Evolutionary conservation across 2,113 vertebrate genomes (phyloP).

Genomic region (Climacteris rufus): DNA sequence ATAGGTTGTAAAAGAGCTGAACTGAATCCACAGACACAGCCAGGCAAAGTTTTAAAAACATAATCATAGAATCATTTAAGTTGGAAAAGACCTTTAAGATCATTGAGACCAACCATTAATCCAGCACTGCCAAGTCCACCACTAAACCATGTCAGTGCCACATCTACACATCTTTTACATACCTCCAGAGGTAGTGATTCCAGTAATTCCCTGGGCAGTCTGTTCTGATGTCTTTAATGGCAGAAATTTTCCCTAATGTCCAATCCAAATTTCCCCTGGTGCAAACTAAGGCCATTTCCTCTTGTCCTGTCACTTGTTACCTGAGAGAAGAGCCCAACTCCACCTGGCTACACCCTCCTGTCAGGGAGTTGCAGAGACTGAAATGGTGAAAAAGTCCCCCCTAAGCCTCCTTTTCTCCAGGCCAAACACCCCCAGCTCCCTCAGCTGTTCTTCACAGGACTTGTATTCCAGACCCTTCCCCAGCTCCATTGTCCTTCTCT

Average conservation of each 20-base stretch:
- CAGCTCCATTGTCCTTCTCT: neutral
- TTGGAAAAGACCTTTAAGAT: neutral
- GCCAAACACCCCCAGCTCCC: neutral
- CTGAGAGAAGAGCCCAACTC: fast-evolving
- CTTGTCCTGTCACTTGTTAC: neutral
- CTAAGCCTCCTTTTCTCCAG: neutral
- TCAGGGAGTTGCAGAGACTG: neutral
- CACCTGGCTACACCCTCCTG: neutral
- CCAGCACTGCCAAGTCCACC: neutral
- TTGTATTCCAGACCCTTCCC: neutral
- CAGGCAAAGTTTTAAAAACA: neutral
- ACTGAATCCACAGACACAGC: neutral
- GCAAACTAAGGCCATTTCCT: neutral
- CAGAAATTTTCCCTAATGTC: neutral
- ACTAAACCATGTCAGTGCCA: neutral
- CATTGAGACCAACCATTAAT: neutral
- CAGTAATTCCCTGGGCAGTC: neutral
- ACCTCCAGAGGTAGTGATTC: neutral
- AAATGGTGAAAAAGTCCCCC: fast-evolving
- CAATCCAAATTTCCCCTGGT: neutral
- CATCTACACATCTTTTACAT: neutral
- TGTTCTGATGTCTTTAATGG: neutral
- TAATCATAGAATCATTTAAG: neutral
- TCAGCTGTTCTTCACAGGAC: neutral
- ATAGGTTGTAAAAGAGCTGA: neutral